phyloP scores from a whole-genome alignment of 2,797 vertebrate species.

The Mareca strepera region DNA sequence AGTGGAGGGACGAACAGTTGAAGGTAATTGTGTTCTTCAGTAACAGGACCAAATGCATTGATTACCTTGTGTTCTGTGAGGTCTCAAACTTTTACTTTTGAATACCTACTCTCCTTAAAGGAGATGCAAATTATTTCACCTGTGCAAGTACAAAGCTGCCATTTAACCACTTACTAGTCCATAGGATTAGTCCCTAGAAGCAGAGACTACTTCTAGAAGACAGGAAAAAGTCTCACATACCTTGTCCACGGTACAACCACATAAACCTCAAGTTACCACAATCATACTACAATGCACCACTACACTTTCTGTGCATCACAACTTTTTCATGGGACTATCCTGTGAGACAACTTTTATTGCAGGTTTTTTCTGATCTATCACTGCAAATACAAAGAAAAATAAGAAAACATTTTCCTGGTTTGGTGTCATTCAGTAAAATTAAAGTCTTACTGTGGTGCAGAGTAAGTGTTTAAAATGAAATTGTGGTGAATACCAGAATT shows the following conservation, averaged over 20 bases:
- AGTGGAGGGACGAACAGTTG: neutral
- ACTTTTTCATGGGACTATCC: neutral
- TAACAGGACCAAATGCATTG: neutral
- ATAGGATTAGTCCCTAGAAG: neutral
- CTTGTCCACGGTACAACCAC: neutral
- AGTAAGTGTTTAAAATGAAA: neutral
- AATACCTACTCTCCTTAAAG: neutral
- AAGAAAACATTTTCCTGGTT: neutral
- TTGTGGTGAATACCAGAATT: neutral
- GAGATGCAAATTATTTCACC: neutral
- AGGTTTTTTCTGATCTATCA: neutral
- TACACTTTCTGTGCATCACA: neutral
- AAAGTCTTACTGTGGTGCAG: neutral
- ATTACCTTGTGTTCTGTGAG: neutral
- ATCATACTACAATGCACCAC: neutral
- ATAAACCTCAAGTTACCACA: neutral
- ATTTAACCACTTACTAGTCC: neutral
- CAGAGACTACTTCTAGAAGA: neutral
- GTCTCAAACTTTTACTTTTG: neutral
- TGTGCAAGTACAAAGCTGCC: neutral
- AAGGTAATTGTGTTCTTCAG: neutral
- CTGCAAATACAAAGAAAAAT: neutral
- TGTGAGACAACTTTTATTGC: neutral
- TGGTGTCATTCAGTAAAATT: neutral
- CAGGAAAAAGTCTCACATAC: neutral